Evolutionary conservation across 2,797 vertebrate species (phyloP).

Genomic region (Gymnocypris eckloni): DNA sequence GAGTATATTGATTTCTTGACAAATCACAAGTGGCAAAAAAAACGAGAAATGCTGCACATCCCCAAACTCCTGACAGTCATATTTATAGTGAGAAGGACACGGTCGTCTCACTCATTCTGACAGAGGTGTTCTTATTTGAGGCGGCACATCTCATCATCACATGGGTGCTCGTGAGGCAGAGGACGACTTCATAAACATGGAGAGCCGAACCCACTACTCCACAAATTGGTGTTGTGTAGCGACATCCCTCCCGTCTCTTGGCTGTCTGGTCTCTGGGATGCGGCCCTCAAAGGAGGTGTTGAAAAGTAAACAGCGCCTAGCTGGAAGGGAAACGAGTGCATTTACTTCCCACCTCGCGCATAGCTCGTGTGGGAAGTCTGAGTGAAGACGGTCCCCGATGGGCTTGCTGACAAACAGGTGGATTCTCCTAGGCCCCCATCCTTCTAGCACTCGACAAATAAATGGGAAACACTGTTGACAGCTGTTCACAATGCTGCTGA

Average conservation of each 20-base stretch:
- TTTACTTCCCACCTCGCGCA: slow-evolving; percentile 73
- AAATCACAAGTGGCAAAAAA: slow-evolving; percentile 40
- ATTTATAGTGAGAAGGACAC: slow-evolving; percentile 40
- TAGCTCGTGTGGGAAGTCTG: slow-evolving; percentile 55
- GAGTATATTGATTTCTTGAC: slow-evolving; percentile 41
- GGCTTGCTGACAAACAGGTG: slow-evolving; percentile 61
- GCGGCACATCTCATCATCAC: slow-evolving; percentile 39
- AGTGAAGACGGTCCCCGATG: slow-evolving; percentile 51
- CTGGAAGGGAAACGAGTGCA: slow-evolving; percentile 67
- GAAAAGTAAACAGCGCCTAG: slow-evolving; percentile 70
- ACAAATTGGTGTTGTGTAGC: slow-evolving; percentile 58
- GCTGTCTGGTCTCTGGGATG: slow-evolving; percentile 62
- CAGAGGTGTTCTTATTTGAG: slow-evolving; percentile 33
- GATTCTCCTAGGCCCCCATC: slow-evolving; percentile 65
- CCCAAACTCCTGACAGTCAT: slow-evolving; percentile 40
- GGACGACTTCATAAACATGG: slow-evolving; percentile 38
- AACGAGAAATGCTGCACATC: slow-evolving; percentile 8
- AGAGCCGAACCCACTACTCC: slow-evolving; percentile 27
- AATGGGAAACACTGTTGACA: slow-evolving; percentile 77
- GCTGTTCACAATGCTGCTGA: slow-evolving; percentile 69
- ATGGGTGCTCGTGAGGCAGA: slow-evolving; percentile 27
- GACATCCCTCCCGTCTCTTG: slow-evolving; percentile 66
- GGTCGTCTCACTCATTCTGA: slow-evolving; percentile 19
- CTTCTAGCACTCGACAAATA: slow-evolving; percentile 75
- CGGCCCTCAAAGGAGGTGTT: slow-evolving; percentile 76